Base-by-base conservation (phyloP, 2,113 vertebrate genomes). In the Archocentrus centrarchus region DNA sequence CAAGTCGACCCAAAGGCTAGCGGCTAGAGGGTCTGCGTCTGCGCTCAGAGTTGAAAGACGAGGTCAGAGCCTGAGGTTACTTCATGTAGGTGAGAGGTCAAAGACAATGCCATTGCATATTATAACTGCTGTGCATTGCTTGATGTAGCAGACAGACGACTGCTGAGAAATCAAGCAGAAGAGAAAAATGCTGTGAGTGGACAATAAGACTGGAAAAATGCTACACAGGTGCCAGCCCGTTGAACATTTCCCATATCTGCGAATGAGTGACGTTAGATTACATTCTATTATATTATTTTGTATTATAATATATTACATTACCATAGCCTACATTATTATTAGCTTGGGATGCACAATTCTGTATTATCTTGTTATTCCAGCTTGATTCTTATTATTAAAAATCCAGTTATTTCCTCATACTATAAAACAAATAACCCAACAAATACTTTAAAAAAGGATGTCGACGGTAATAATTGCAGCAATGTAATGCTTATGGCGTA, bases 31-130 rank as follows among this genome's bases (percentile, higher is more conserved):
- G 75, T 75, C 79, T 1, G 73, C 30, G 76, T 59, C 80, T 35
- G 79, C 1, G 15, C 57, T 79, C 32, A 17, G 44, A 86, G 86
- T 90, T 89, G 86, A 93, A 91, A 89, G 90, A 93, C 75, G 39
- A 81, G 86, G 81, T 22, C 80, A 62, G 62, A 78, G 59, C 80
- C 79, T 44, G 76, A 86, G 92, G 89, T 91, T 24, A 82, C 50
- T 59, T 39, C 61, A 86, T 88, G 81, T 77, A 77, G 91, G 92
- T 91, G 79, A 90, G 81, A 88, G 91, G 91, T 93, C 91, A 92
- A 63, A 86, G 60, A 79, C 50, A 10, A 84, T 64, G 73, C 14
- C 81, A 77, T n/a, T 32, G 59, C 60, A 82, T 75, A 85, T 86
- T 81, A 82, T 8, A 32, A 70, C 58, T 47, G 41, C 14, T 75